Percentiles rank a stretch among this genome's conserved stretches.
phyloP scores from a whole-genome alignment of 2,888 invertebrate species.

The Parnassius glacialis region DNA sequence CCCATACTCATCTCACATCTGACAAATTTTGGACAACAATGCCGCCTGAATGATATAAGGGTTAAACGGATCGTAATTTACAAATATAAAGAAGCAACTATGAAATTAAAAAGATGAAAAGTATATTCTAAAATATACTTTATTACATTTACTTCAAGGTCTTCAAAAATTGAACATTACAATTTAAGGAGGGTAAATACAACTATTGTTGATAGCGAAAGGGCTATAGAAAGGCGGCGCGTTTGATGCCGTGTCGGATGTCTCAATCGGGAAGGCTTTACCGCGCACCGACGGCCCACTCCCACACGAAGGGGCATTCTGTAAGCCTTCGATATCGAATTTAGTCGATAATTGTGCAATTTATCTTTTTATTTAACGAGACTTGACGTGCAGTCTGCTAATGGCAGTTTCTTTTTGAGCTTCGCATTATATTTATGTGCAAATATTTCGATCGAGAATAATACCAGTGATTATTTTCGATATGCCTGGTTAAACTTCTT shows the following conservation, averaged over 20 bases:
- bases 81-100: slow-evolving; percentile 37
- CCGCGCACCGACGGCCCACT: slow-evolving; percentile 54
- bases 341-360: slow-evolving; percentile 19
- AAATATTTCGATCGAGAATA: background rate
- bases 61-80: slow-evolving; percentile 65
- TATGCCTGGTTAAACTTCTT: too few species aligned
- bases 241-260: slow-evolving; percentile 76
- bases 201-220: slow-evolving; percentile 53
- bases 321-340: slow-evolving; percentile 13
- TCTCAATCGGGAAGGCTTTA: slow-evolving; percentile 71
- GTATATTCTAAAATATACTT: slow-evolving; percentile 33
- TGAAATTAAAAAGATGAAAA: slow-evolving; percentile 16
- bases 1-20: slow-evolving; percentile 68
- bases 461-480: background rate
- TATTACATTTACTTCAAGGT: slow-evolving; percentile 30
- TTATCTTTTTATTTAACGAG: slow-evolving; percentile 16
- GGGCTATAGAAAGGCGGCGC: slow-evolving; percentile 70
- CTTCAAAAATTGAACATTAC: slow-evolving; percentile 13
- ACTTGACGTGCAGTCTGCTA: slow-evolving; percentile 10
- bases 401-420: slow-evolving; percentile 2
- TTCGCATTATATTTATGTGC: background rate
- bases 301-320: slow-evolving; percentile 49
- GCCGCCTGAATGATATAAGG: slow-evolving; percentile 63
- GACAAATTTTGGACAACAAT: slow-evolving; percentile 78
- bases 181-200: slow-evolving; percentile 38